These are phyloP conservation scores for Hermaeophaga mercurialis DNA, from an alignment of 2,888 invertebrate genomes.

Conservation along the genomic window DNA sequence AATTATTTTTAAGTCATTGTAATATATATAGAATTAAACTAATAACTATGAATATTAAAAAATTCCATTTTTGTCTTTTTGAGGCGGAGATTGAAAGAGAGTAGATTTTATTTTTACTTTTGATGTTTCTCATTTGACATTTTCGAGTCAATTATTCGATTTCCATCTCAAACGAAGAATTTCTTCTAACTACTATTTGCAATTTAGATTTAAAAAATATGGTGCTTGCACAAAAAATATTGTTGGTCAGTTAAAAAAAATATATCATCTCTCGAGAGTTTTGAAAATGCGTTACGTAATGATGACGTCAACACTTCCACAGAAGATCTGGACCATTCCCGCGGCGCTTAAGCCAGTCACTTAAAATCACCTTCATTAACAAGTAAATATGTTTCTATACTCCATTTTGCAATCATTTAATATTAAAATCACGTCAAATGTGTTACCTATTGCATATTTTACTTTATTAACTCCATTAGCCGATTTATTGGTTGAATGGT, in stretches of 20 bases:
- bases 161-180: slow-evolving; percentile 37
- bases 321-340: slow-evolving; percentile 4
- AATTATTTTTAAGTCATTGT: slow-evolving; percentile 42
- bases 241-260: slow-evolving; percentile 46
- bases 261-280: slow-evolving; percentile 36
- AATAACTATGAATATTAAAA: slow-evolving; percentile 31
- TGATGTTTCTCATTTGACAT: slow-evolving; percentile 31
- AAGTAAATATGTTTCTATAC: too few relatives aligned
- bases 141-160: slow-evolving; percentile 31
- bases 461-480: too few relatives aligned
- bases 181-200: slow-evolving; percentile 41
- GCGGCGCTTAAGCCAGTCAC: neutral
- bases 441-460: too few relatives aligned
- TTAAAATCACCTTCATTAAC: too few relatives aligned
- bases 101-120: slow-evolving; percentile 30
- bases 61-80: slow-evolving; percentile 32
- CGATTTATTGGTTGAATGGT: too few relatives aligned
- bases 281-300: slow-evolving; percentile 28
- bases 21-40: slow-evolving; percentile 35
- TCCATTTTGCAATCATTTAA: too few relatives aligned
- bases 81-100: slow-evolving; percentile 32
- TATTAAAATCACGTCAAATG: too few relatives aligned
- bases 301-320: slow-evolving; percentile 4
- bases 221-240: slow-evolving; percentile 53
- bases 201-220: slow-evolving; percentile 45